Evolutionary conservation across 2,888 invertebrate species (phyloP).

Genomic region (Aphodius sticticus): DNA sequence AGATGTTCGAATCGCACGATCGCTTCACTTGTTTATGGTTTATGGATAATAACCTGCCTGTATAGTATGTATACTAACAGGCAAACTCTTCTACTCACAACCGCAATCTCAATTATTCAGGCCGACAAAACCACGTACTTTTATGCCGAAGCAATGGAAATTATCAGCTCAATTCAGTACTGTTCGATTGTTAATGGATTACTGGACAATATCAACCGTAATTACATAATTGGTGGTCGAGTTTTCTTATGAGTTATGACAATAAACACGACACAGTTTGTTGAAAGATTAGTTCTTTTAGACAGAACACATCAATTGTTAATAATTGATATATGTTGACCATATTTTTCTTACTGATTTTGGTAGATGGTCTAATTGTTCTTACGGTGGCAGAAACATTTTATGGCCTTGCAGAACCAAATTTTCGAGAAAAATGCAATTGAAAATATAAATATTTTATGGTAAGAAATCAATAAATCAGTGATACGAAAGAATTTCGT

Average conservation of each 20-base stretch:
- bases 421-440: no score
- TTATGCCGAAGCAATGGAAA: background rate
- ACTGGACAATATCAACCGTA: background rate
- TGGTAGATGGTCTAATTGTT: no score
- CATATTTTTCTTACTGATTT: no score
- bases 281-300: background rate
- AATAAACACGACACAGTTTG: background rate
- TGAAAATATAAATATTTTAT: no score
- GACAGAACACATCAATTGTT: background rate
- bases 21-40: constrained; percentile 35
- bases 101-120: background rate
- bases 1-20: constrained; percentile 32
- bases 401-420: no score
- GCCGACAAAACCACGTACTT: background rate
- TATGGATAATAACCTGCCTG: constrained; percentile 32
- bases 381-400: no score
- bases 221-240: background rate
- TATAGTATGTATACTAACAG: constrained; percentile 27
- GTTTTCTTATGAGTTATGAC: background rate
- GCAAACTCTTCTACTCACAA: background rate
- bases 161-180: background rate
- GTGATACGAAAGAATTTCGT: no score
- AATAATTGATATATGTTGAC: no score
- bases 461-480: no score
- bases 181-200: background rate